Percentiles rank a stretch among this genome's conserved stretches.
phyloP scores from a whole-genome alignment of 2,113 vertebrate genomes.

The Dendrocopos noguchii region DNA sequence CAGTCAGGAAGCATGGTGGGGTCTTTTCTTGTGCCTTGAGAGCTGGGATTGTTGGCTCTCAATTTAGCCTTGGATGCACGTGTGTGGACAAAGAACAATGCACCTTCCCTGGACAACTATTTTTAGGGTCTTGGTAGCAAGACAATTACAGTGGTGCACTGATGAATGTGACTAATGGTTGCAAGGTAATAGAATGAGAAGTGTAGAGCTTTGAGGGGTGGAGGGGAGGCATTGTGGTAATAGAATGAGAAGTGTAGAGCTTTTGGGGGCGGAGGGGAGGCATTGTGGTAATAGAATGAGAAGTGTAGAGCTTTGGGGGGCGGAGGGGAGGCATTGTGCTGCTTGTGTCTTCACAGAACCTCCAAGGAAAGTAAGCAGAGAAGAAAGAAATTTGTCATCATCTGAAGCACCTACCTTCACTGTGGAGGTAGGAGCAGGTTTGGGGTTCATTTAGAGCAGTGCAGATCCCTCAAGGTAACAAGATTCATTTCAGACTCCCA shows the following conservation, averaged over 20 bases:
- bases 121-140: conserved; percentile 39
- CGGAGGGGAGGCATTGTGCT: background rate
- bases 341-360: background rate
- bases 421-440: background rate
- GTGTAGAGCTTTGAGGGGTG: background rate
- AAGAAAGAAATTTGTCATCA: conserved; percentile 3
- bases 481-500: background rate
- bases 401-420: background rate
- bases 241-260: background rate
- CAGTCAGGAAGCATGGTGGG: conserved; percentile 20
- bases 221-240: background rate
- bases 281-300: background rate
- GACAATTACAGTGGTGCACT: background rate
- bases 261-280: background rate
- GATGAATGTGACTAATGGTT: background rate
- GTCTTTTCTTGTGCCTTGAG: conserved; percentile 1
- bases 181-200: background rate
- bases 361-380: background rate
- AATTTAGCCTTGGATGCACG: background rate
- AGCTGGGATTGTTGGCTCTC: background rate
- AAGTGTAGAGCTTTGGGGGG: background rate
- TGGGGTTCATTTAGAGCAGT: background rate
- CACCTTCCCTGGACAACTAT: conserved; percentile 26
- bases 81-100: conserved; percentile 40
- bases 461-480: background rate